Conservation (phyloP, 2,797 vertebrate genomes). For the Parambassis ranga region DNA sequence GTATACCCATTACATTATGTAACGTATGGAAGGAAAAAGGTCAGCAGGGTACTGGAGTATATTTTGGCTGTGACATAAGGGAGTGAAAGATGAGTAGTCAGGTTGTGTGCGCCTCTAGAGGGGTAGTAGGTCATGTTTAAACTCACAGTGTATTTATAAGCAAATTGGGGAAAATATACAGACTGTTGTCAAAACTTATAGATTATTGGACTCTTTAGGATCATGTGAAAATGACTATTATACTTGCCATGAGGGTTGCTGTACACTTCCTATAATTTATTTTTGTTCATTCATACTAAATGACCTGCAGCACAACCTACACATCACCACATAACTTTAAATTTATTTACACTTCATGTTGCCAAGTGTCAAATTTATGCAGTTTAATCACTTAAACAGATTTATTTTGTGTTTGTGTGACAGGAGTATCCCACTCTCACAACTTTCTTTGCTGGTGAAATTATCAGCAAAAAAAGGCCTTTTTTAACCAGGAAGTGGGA, state of each 20-base stretch:
- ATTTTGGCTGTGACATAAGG: not conserved
- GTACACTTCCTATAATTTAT: not conserved
- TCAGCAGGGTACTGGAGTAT: not conserved
- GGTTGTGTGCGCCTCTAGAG: not conserved
- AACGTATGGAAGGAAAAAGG: conserved; percentile 26
- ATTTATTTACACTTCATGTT: not conserved
- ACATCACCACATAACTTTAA: not conserved
- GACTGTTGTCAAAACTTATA: no score
- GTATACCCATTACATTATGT: conserved; percentile 39
- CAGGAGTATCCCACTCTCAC: conserved; percentile 96
- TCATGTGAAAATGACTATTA: not conserved
- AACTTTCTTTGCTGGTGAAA: conserved; percentile 98
- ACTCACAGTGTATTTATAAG: not conserved
- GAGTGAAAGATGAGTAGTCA: conserved; percentile 19
- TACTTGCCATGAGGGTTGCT: not conserved
- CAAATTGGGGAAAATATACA: no score
- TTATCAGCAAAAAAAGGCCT: conserved; percentile 94
- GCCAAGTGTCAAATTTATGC: not conserved
- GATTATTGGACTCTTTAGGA: no score
- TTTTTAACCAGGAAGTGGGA: conserved; percentile 99
- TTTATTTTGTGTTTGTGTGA: not conserved
- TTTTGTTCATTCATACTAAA: not conserved
- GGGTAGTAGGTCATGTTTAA: not conserved
- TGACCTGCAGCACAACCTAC: not conserved
- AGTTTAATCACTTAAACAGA: no score